These are phyloP conservation scores for Chelon auratus DNA, from an alignment of 2,797 vertebrate species.

Conservation along the genomic window DNA sequence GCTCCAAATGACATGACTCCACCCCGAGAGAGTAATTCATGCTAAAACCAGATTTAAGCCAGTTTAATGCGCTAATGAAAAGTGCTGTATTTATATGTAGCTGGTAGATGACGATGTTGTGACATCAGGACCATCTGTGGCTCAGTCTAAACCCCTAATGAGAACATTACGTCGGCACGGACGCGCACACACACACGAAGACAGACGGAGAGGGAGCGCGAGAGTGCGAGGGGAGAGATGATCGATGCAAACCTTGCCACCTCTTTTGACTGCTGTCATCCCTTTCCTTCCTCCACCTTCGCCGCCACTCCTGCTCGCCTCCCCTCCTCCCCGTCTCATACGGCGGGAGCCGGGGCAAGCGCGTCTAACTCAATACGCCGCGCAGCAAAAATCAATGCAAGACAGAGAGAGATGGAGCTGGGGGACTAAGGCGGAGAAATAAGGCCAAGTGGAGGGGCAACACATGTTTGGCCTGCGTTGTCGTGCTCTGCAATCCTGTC, in stretches of 20 bases:
- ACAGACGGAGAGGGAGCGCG: slow-evolving; percentile 6
- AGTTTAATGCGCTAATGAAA: slow-evolving; percentile 74
- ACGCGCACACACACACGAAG: slow-evolving; percentile 2
- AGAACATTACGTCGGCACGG: slow-evolving; percentile 64
- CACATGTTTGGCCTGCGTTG: slow-evolving; percentile 35
- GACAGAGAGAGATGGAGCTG: slow-evolving; percentile 41
- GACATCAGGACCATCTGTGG: slow-evolving; percentile 75
- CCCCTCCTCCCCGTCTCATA: slow-evolving; percentile 35
- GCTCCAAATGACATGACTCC: slow-evolving; percentile 47
- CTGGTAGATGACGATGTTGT: slow-evolving; percentile 57
- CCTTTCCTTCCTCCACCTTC: slow-evolving; percentile 36
- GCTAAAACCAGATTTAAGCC: slow-evolving; percentile 67
- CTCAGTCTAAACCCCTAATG: slow-evolving; percentile 67
- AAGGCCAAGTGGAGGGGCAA: slow-evolving; percentile 34
- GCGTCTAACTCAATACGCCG: slow-evolving; percentile 65
- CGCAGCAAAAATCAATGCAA: slow-evolving; percentile 71
- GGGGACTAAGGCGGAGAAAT: slow-evolving; percentile 21
- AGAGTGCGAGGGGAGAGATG: slow-evolving; percentile 27
- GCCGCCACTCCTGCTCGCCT: slow-evolving; percentile 20
- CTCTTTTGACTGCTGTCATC: slow-evolving; percentile 59
- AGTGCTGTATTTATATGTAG: slow-evolving; percentile 68
- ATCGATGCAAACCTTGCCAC: slow-evolving; percentile 66
- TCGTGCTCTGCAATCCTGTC: slow-evolving; percentile 11
- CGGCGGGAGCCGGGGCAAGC: slow-evolving; percentile 44
- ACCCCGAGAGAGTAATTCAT: slow-evolving; percentile 61